Evolutionary conservation across 53 echinoderm and acorn worm species (phyloP), one percentile per base, ranked within the genome.

Genomic region (Echinarachnius parma): DNA sequence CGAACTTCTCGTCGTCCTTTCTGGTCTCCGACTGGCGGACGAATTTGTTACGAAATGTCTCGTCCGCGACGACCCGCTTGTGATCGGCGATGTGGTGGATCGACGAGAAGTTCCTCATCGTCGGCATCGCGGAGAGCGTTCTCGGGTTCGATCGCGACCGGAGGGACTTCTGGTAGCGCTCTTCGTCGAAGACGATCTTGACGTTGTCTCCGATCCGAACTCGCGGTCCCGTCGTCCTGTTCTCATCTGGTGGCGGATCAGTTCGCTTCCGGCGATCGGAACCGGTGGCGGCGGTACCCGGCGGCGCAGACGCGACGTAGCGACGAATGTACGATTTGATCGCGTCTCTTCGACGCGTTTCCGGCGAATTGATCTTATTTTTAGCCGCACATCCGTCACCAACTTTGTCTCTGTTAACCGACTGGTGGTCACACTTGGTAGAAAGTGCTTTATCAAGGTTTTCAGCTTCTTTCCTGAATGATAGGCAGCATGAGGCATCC

Each of bases 31-130:
- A 26, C 5, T 9, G 7, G 19, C 10, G n/a, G 0, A 37, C 42
- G 45, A 39, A 39, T 27, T 25, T 31, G 57, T 35, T 28, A 16
- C 57, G 74, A 22, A 45, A 44, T 1, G 27, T 56, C 26, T 37
- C 57, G n/a, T 26, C 57, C 42, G 39, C 34, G 25, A 72, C 42
- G 35, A 27, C 56, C 15, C 45, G 44, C 19, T 56, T 54, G 36
- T 72, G 74, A 28, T 72, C 44, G 34, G 74, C 74, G 21, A 72
- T 55, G 21, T 72, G 74, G 28, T 72, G 57, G 39, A 72, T 72
- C 1, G 74, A 72, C 25, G 74, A 72, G 39, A 72, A 72, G 24
- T 72, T 72, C 9, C 74, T 34, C 1, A 72, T 36, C n/a, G n/a
- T n/a, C 1, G 57, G 16, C n/a, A 72, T 54, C 44, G 74, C 54